Evolutionary conservation across 2,888 invertebrate species (phyloP), one percentile per base, ranked within the genome.

Genomic region (Chymomyza fuscimana): DNA sequence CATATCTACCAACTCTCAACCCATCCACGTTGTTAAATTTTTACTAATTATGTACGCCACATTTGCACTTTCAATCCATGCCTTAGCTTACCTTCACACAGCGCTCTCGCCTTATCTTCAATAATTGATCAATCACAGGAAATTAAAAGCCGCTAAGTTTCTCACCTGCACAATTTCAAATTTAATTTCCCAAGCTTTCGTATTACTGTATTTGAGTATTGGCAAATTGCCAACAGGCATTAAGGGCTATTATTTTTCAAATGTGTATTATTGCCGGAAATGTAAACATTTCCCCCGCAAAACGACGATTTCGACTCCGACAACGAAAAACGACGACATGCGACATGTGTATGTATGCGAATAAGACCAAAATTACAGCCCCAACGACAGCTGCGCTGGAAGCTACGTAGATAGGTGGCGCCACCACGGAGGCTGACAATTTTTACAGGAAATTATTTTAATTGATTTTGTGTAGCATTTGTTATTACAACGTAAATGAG

Each of bases 141-240:
- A 86, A 86, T 84, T 82, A 81, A 83, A 86, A 81, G 86, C 86
- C 82, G 84, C 82, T 84, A 86, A 83, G 74, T 86, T 83, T 83
- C 86, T 84, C 82, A 86, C 82, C 82, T 86, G 73, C 74, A 74
- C 72, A 77, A 79, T 79, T 78, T 78, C 70, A 58, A 81, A 81
- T 83, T 84, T 78, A 82, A 85, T 86, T 86, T 84, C 80, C 84
- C 84, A 77, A 76, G 80, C 86, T 76, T 68, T 82, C 40, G 12
- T 46, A 46, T 12, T 12, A 46, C 12, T 12, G 40, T 12, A 66
- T 77, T 46, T 46, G 12, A 46, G 10, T 46, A 12, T 79, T 69
- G 82, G 69, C 79, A 81, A 79, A 79, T 81, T 83, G 84, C 79
- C 79, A 81, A 82, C 70, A 59, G 68, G 60, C 65, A 68, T 58